Percentiles rank a stretch among this genome's conserved stretches.
Evolutionary conservation across 2,888 invertebrate genomes (phyloP).

Genomic region (Blomia tropicalis): DNA sequence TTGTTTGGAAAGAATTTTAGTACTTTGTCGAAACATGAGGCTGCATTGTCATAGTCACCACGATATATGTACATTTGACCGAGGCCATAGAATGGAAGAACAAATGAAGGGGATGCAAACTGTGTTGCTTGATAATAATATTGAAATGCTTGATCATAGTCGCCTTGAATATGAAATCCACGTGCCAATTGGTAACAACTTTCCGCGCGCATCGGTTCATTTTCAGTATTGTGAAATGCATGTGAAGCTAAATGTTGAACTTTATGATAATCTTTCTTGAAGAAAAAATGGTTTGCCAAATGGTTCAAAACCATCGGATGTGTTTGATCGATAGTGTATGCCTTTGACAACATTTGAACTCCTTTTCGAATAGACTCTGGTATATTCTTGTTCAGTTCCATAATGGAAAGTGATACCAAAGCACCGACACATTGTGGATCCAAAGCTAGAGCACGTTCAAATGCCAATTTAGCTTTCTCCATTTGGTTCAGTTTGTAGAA

Average conservation of each 20-base stretch:
- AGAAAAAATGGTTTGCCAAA: conserved; percentile 97
- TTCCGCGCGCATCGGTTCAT: conserved; percentile 96
- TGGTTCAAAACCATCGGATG: conserved; percentile 99
- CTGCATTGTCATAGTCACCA: conserved; percentile 76
- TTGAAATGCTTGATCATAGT: conserved; percentile 95
- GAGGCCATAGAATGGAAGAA: conserved; percentile 88
- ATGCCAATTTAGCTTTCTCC: conserved; percentile 84
- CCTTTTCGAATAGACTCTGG: conserved; percentile 80
- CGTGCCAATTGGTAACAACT: conserved; percentile 94
- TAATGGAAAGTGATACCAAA: conserved; percentile 78
- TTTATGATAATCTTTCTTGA: conserved; percentile 92
- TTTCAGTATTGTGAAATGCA: conserved; percentile 95
- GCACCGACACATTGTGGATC: conserved; percentile 91
- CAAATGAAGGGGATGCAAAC: conserved; percentile 84
- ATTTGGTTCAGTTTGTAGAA: conserved; percentile 87
- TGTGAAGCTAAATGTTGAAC: conserved; percentile 89
- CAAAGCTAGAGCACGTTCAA: conserved; percentile 80
- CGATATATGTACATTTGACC: conserved; percentile 99
- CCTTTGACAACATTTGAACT: conserved; percentile 86
- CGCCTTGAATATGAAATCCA: conserved; percentile 83
- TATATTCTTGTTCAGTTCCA: conserved; percentile 80
- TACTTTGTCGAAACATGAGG: conserved; percentile 96
- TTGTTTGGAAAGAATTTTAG: conserved; percentile 91
- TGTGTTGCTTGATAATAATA: conserved; percentile 98
- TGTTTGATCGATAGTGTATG: conserved; percentile 87